Conservation (phyloP, 2,888 invertebrate genomes). For the Automeris io region DNA sequence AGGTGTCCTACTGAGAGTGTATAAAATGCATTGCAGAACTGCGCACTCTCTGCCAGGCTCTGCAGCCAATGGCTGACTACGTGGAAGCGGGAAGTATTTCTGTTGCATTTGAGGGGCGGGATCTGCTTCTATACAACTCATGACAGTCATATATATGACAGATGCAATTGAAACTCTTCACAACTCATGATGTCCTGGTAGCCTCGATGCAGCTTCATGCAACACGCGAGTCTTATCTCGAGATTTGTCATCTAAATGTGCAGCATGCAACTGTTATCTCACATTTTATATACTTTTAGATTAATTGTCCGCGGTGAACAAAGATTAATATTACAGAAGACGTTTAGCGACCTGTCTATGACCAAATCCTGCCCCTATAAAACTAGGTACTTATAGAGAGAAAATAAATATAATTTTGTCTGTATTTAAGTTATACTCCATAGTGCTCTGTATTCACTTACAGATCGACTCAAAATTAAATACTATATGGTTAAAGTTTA, state of each 20-base stretch:
- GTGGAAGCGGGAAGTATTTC: conserved; percentile 2
- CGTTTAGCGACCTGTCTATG: too few relatives aligned
- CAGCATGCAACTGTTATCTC: not conserved
- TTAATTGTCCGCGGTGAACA: not conserved
- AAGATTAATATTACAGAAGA: too few relatives aligned
- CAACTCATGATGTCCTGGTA: conserved; percentile 2
- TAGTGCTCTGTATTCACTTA: too few relatives aligned
- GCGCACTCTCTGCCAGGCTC: conserved; percentile 8
- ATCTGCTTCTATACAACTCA: not conserved
- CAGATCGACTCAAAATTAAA: too few relatives aligned
- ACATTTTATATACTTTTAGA: not conserved
- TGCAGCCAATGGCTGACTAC: conserved; percentile 2
- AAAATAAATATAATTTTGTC: too few relatives aligned
- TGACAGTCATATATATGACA: not conserved
- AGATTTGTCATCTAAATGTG: not conserved
- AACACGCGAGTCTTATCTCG: not conserved
- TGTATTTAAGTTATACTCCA: too few relatives aligned
- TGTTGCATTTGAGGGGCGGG: conserved; percentile 1
- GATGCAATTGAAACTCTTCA: conserved; percentile 1
- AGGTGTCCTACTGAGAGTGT: conserved; percentile 3
- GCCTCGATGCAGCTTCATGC: not conserved
- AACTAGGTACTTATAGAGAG: too few relatives aligned
- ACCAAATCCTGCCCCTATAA: too few relatives aligned
- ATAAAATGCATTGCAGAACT: conserved; percentile 5
- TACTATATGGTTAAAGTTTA: too few relatives aligned